Evolutionary conservation across 2,797 vertebrate species (phyloP).

Genomic region (Ctenopoma kingsleyae): DNA sequence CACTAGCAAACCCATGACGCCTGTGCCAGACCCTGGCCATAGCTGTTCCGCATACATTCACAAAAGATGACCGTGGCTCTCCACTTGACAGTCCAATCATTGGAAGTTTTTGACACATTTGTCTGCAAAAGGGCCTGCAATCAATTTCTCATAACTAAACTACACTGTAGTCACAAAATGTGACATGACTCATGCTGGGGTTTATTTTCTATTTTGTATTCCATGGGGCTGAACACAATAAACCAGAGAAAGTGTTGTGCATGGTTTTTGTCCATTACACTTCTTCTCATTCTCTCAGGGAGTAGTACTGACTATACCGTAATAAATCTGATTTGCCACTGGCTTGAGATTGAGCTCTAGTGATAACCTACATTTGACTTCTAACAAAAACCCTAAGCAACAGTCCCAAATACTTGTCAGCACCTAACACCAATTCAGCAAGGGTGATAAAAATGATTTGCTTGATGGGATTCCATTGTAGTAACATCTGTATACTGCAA

Average conservation of each 20-base stretch:
- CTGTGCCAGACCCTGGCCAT: not conserved
- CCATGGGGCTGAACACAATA: constrained; percentile 1
- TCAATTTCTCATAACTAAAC: not conserved
- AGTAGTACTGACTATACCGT: not conserved
- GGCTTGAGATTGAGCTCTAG: not conserved
- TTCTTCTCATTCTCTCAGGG: constrained; percentile 16
- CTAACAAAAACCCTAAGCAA: not conserved
- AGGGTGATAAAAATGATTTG: not conserved
- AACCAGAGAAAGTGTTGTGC: not conserved
- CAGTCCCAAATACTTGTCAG: constrained; percentile 9
- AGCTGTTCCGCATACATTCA: constrained; percentile 9
- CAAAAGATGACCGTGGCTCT: constrained; percentile 6
- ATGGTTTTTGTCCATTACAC: not conserved
- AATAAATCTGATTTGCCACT: not conserved
- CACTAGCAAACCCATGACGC: constrained; percentile 41
- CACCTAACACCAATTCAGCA: constrained; percentile 5
- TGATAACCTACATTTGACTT: not conserved
- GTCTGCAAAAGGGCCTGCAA: not conserved
- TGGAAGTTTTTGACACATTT: not conserved
- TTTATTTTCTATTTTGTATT: constrained; percentile 5
- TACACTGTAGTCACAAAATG: constrained; percentile 8
- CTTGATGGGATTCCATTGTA: not conserved
- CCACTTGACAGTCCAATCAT: not conserved
- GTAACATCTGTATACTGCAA: not conserved
- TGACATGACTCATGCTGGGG: constrained; percentile 23